These are phyloP conservation scores for Drosophila sechellia DNA, from an alignment of 1,140 invertebrate species.

Conservation along the genomic window DNA sequence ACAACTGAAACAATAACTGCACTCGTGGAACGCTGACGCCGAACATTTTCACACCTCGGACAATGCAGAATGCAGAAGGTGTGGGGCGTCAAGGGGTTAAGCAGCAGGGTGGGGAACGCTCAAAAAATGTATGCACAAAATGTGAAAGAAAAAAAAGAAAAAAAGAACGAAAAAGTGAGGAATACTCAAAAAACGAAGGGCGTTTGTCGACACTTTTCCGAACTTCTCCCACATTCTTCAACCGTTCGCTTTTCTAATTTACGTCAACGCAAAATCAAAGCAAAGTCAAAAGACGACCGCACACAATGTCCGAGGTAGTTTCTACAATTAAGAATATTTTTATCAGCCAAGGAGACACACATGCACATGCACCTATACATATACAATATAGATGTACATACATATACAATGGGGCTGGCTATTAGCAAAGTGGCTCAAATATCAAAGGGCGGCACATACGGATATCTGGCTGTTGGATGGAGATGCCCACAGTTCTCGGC, in stretches of 20 bases:
- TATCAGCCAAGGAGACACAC: constrained; percentile 45
- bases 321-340: constrained; percentile 77
- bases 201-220: constrained; percentile 12
- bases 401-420: constrained; percentile 22
- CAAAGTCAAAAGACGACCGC: constrained; percentile 76
- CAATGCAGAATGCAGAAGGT: constrained; percentile 58
- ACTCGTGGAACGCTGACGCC: constrained; percentile 53
- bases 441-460: constrained; percentile 57
- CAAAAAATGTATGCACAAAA: no score
- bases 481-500: constrained; percentile 4
- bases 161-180: no score
- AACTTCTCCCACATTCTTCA: constrained; percentile 8
- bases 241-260: constrained; percentile 50
- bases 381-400: no score
- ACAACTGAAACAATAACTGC: constrained; percentile 67
- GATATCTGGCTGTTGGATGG: constrained; percentile 11
- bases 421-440: constrained; percentile 79
- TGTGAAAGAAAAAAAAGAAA: no score
- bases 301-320: constrained; percentile 52
- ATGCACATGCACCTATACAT: background rate
- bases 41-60: constrained; percentile 78
- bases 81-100: background rate
- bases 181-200: constrained; percentile 19
- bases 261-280: constrained; percentile 79
- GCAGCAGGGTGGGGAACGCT: constrained; percentile 12